Evolutionary conservation across 2,888 invertebrate genomes (phyloP).

Genomic region (Coleophora flavipennella): DNA sequence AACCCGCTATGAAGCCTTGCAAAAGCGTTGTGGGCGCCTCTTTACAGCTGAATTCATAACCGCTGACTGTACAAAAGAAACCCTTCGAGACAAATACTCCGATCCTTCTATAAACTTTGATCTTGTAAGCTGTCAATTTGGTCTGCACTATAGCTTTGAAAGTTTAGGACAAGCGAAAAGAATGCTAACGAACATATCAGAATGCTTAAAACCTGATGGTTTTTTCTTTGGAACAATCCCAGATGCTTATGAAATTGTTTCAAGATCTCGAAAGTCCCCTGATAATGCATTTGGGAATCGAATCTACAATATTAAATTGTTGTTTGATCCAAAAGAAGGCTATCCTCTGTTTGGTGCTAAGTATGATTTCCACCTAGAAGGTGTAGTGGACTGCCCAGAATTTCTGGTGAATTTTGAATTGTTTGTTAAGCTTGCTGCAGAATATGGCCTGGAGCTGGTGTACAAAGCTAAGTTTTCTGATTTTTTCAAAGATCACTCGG

Average conservation of each 20-base stretch:
- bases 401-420: conserved; percentile 96
- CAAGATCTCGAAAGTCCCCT: conserved; percentile 73
- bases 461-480: conserved; percentile 83
- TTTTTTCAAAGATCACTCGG: conserved; percentile 78
- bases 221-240: conserved; percentile 98
- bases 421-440: conserved; percentile 80
- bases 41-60: conserved; percentile 93
- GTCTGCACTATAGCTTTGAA: conserved; percentile 97
- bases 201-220: conserved; percentile 90
- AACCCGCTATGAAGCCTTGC: conserved; percentile 83
- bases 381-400: conserved; percentile 98
- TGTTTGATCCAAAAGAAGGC: conserved; percentile 74
- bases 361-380: conserved; percentile 96
- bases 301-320: conserved; percentile 81
- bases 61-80: conserved; percentile 91
- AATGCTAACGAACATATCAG: conserved; percentile 94
- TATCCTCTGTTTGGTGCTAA: conserved; percentile 95
- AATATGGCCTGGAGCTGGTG: conserved; percentile 80
- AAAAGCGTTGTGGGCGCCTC: conserved; percentile 47
- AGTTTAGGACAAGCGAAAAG: conserved; percentile 89
- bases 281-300: conserved; percentile 82
- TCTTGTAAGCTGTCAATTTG: conserved; percentile 97
- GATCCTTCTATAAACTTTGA: conserved; percentile 87
- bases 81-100: conserved; percentile 81
- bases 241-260: conserved; percentile 93